Percentiles rank a stretch among this genome's conserved stretches.
Evolutionary conservation across 2,888 invertebrate genomes (phyloP).

Genomic region (Laspeyria flexula): DNA sequence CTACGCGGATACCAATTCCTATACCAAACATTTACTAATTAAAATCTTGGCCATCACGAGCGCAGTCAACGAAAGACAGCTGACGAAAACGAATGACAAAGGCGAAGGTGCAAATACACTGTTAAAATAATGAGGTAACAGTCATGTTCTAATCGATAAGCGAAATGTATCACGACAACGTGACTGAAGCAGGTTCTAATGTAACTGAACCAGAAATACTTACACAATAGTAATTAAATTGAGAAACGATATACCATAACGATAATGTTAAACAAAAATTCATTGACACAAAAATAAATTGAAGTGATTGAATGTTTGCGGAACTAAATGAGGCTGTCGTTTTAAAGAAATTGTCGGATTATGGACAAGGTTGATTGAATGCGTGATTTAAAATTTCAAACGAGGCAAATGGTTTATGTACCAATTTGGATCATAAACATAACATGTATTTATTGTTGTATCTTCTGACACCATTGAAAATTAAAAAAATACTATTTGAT

Average conservation of each 20-base stretch:
- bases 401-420: neutral
- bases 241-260: slow-evolving; percentile 28
- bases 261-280: slow-evolving; percentile 33
- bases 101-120: slow-evolving; percentile 27
- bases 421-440: neutral
- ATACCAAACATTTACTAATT: slow-evolving; percentile 10
- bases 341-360: neutral
- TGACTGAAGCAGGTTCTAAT: slow-evolving; percentile 51
- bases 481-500: neutral
- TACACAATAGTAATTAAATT: slow-evolving; percentile 54
- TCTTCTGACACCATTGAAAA: neutral
- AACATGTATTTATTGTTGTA: neutral
- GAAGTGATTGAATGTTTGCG: slow-evolving; percentile 14
- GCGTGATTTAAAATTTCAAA: neutral
- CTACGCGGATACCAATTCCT: neutral
- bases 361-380: neutral
- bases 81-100: slow-evolving; percentile 39
- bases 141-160: slow-evolving; percentile 52
- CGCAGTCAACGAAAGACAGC: slow-evolving; percentile 28
- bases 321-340: slow-evolving; percentile 15
- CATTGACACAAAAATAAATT: slow-evolving; percentile 28
- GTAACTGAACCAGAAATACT: slow-evolving; percentile 42
- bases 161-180: slow-evolving; percentile 55
- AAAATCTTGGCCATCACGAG: slow-evolving; percentile 8
- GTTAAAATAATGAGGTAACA: slow-evolving; percentile 45